Evolutionary conservation across 1,140 invertebrate species (phyloP), one percentile per base, ranked within the genome.

Genomic region (Bombus sibiricus): DNA sequence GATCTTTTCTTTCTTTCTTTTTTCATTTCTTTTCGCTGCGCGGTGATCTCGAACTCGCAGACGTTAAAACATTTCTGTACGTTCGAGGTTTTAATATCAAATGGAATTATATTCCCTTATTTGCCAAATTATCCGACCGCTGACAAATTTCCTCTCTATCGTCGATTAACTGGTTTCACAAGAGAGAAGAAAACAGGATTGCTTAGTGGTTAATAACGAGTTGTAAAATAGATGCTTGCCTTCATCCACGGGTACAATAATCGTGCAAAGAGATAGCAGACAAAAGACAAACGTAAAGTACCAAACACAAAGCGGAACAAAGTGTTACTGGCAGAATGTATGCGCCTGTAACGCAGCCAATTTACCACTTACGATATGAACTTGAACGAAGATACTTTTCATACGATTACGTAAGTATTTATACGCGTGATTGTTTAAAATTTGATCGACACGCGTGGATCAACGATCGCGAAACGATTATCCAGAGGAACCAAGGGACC

Each of bases 401-500:
- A 88, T 88, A 83, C 8, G 53, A n/a, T 81, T 83, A 39, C 73
- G 57, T 81, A 72, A 37, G 28, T 80, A 62, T 87, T 62, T 83
- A 71, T n/a, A 72, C 72, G 39, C 25, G 80, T 8, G 76, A 34
- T 76, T 64, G 43, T 76, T 80, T 53, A n/a, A 82, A 68, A 47
- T 69, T 57, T 47, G 62, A 43, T 57, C 41, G 28, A 9, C 43
- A 37, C 59, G n/a, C 13, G 28, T 82, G 66, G 79, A 43, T 76
- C 82, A 94, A 94, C 88, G 88, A 92, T 75, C 83, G 88, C 47
- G 47, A 53, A 53, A 53, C 47, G 47, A 2, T 8, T 8, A 53
- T 91, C 89, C 78, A 22, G 25, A 85, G 81, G 75, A 89, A 89
- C 59, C 88, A 66, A 85, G 53, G 34, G 79, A 87, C 74, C 85